These are phyloP conservation scores for Nycticebus coucang DNA, from an alignment of 2,113 vertebrate genomes.

Conservation along the genomic window DNA sequence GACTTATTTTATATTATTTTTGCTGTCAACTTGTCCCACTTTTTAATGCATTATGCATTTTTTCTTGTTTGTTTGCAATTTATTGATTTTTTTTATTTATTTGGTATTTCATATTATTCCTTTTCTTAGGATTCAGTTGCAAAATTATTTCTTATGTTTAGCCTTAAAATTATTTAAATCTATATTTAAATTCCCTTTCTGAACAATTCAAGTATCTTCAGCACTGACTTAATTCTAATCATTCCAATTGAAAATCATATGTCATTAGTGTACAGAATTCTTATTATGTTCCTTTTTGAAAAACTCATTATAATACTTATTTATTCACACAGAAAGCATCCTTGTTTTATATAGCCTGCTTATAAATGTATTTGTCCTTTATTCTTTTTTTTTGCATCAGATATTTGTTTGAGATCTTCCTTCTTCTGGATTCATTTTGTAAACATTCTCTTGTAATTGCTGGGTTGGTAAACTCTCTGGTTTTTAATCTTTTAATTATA, in stretches of 20 bases:
- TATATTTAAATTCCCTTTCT: background rate
- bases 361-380: background rate
- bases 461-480: background rate
- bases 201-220: background rate
- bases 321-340: background rate
- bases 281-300: background rate
- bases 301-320: background rate
- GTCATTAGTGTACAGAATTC: background rate
- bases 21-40: background rate
- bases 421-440: background rate
- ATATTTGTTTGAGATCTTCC: background rate
- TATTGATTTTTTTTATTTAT: background rate
- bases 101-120: background rate
- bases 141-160: background rate
- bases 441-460: background rate
- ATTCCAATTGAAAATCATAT: background rate
- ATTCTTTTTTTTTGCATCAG: background rate
- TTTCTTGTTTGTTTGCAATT: background rate
- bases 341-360: background rate
- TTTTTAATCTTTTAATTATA: background rate
- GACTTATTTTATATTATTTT: background rate
- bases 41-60: background rate
- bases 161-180: background rate
- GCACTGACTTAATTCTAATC: background rate
- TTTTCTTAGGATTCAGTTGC: background rate